These are phyloP conservation scores for Catajapyx aquilonaris DNA, from an alignment of 1,140 invertebrate genomes.

Conservation along the genomic window DNA sequence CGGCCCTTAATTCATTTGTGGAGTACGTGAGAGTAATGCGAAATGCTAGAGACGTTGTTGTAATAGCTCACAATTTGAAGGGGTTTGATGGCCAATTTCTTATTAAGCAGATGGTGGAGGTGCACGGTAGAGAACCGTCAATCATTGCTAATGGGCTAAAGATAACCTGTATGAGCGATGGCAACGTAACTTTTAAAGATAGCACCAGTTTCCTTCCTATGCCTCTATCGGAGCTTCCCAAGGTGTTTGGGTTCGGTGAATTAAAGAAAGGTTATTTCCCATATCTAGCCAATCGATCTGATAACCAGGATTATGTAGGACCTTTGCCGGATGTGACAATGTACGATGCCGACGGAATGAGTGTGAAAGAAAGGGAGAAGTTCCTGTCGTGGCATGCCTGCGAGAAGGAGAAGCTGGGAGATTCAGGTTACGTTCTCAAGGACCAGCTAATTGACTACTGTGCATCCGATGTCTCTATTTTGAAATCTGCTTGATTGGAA, in stretches of 20 bases:
- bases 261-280: not conserved
- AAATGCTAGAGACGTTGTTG: not conserved
- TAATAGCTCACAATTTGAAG: not conserved
- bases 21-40: not conserved
- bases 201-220: not conserved
- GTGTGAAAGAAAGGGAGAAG: not conserved
- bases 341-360: not conserved
- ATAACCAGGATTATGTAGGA: not conserved
- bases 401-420: not conserved
- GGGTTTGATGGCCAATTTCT: not conserved
- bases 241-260: not conserved
- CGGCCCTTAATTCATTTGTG: not conserved
- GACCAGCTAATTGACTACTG: not conserved
- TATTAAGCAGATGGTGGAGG: too few species aligned
- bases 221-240: not conserved
- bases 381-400: not conserved
- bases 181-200: not conserved
- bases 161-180: not conserved
- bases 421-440: not conserved
- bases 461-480: not conserved
- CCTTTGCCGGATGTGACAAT: not conserved
- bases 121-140: too few species aligned
- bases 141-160: not conserved
- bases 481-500: not conserved
- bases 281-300: not conserved